A percentile compares a stretch with the other conserved stretches of the same genome.
These are phyloP conservation scores for Hydraecia micacea DNA, from an alignment of 2,888 invertebrate species.

Conservation along the genomic window DNA sequence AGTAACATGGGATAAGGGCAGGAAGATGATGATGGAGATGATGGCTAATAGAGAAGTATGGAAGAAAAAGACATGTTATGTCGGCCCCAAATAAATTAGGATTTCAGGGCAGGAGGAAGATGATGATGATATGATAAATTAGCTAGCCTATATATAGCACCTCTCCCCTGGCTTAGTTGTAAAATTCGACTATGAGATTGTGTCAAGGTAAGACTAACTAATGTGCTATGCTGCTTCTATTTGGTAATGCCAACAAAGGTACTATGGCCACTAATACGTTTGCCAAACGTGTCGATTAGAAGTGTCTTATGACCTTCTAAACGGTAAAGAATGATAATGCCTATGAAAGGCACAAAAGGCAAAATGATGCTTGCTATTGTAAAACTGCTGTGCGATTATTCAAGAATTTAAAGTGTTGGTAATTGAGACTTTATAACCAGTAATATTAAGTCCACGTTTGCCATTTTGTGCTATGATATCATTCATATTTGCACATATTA, in stretches of 20 bases:
- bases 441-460: constrained; percentile 22
- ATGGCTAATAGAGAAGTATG: background rate
- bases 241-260: background rate
- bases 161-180: background rate
- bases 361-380: constrained; percentile 10
- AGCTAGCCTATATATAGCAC: background rate
- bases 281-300: background rate
- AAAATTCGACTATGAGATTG: background rate
- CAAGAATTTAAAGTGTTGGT: constrained; percentile 31
- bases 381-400: constrained; percentile 11
- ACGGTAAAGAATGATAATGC: background rate
- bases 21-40: background rate
- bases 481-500: constrained; percentile 60
- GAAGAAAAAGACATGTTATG: background rate
- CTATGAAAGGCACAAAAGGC: background rate
- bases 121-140: background rate
- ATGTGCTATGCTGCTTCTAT: background rate
- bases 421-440: constrained; percentile 43
- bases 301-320: background rate
- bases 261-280: background rate
- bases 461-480: constrained; percentile 53
- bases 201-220: background rate
- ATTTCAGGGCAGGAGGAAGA: background rate
- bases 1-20: too few species aligned
- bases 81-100: background rate